A percentile compares a stretch with the other conserved stretches of the same genome.
phyloP scores from a whole-genome alignment of 2,888 invertebrate species.

The Callimorpha dominula region DNA sequence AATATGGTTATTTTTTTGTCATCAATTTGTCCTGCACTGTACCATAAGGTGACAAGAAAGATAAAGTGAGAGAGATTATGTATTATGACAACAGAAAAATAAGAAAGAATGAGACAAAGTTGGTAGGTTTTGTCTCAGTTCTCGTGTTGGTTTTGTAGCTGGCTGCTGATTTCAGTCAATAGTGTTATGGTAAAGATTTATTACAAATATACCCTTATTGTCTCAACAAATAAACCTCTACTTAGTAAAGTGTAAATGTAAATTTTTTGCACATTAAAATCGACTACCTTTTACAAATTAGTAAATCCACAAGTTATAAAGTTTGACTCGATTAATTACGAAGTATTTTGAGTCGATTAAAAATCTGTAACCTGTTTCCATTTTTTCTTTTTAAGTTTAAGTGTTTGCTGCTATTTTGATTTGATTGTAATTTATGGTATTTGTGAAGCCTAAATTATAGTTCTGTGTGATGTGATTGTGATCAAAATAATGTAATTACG shows the following conservation, averaged over 20 bases:
- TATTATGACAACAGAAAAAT: not conserved
- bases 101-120: not conserved
- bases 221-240: not conserved
- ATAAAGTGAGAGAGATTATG: not conserved
- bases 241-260: not conserved
- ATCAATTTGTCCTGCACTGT: too few relatives aligned
- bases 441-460: constrained; percentile 23
- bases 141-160: not conserved
- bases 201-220: not conserved
- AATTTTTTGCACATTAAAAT: too few relatives aligned
- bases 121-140: not conserved
- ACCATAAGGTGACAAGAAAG: not conserved
- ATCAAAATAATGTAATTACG: constrained; percentile 25
- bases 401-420: not conserved
- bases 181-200: not conserved
- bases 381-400: not conserved
- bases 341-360: too few relatives aligned
- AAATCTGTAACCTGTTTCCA: not conserved
- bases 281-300: too few relatives aligned
- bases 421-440: constrained; percentile 35
- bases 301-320: not conserved
- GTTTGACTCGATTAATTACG: not conserved
- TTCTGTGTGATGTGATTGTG: constrained; percentile 17
- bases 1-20: not conserved
- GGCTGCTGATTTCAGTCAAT: not conserved